A percentile compares a stretch with the other conserved stretches of the same genome.
Evolutionary conservation across 2,888 invertebrate species (phyloP).

Genomic region (Hetaerina titia): DNA sequence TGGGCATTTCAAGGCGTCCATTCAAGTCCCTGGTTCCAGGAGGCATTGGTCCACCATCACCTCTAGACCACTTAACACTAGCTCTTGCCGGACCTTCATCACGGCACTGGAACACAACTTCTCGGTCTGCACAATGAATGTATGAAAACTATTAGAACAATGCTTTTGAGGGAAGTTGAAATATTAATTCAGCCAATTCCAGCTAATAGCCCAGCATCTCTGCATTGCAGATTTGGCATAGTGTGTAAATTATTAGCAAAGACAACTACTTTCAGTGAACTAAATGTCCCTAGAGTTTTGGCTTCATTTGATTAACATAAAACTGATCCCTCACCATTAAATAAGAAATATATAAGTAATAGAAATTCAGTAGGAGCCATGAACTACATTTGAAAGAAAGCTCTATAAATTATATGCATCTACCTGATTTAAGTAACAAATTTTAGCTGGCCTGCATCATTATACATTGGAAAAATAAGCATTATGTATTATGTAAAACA

Average conservation of each 20-base stretch:
- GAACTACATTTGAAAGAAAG: background rate
- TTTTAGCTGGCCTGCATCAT: background rate
- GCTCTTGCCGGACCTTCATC: slow-evolving; percentile 91
- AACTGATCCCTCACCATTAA: slow-evolving; percentile 40
- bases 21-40: slow-evolving; percentile 85
- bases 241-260: background rate
- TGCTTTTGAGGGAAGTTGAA: background rate
- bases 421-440: background rate
- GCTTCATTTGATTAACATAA: background rate
- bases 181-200: slow-evolving; percentile 24
- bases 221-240: background rate
- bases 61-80: slow-evolving; percentile 87
- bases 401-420: background rate
- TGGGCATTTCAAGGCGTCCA: slow-evolving; percentile 92
- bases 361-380: background rate
- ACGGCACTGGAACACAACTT: slow-evolving; percentile 95
- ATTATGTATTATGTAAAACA: background rate
- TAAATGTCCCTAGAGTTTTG: background rate
- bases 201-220: slow-evolving; percentile 24
- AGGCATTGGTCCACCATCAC: slow-evolving; percentile 86
- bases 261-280: background rate
- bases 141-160: background rate
- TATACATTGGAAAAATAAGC: background rate
- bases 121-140: slow-evolving; percentile 83
- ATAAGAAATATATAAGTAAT: background rate